phyloP scores from a whole-genome alignment of 2,113 vertebrate species.

The Crypturellus undulatus region DNA sequence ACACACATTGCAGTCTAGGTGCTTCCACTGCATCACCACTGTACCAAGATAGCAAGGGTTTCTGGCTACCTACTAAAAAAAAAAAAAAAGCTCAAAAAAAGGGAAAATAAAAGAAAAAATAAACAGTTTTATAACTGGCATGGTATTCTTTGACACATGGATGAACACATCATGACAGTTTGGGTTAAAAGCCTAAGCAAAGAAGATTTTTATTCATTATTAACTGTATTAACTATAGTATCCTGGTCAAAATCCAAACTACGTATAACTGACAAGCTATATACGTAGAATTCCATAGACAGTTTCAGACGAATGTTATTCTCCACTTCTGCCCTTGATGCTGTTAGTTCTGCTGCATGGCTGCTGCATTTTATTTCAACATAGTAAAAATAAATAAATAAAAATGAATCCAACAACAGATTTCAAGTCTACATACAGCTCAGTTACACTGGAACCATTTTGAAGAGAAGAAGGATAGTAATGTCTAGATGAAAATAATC shows the following conservation, averaged over 20 bases:
- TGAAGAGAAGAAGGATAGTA: neutral
- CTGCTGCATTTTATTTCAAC: neutral
- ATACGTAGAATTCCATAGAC: neutral
- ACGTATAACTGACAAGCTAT: neutral
- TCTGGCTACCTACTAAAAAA: neutral
- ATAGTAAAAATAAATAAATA: neutral
- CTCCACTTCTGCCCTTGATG: neutral
- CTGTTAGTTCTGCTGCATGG: neutral
- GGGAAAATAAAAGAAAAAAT: neutral
- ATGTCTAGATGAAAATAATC: neutral
- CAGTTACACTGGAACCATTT: neutral
- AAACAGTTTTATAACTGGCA: neutral
- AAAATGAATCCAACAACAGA: neutral
- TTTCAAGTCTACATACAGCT: neutral
- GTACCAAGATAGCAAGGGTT: neutral
- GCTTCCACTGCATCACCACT: neutral
- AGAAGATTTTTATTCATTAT: neutral
- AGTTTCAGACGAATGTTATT: neutral
- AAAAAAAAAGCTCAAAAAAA: neutral
- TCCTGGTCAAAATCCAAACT: neutral
- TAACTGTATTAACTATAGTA: neutral
- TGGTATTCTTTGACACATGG: neutral
- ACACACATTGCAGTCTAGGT: neutral
- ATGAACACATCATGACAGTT: neutral
- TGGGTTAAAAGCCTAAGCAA: neutral